Conservation (phyloP, 2,888 invertebrate species). For the Nowickia ferox region DNA sequence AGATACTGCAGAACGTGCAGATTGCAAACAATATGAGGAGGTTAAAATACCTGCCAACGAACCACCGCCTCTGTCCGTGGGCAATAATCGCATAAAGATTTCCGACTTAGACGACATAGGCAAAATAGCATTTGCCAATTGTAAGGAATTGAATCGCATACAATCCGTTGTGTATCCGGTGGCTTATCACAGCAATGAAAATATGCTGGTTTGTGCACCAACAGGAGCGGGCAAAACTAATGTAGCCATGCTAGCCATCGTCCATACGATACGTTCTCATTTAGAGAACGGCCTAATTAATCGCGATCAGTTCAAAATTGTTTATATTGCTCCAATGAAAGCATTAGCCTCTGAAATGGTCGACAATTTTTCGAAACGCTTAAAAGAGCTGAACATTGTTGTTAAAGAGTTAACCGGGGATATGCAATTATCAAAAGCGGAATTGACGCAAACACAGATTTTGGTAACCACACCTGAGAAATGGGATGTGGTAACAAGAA, state of each 20-base stretch:
- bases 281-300: constrained; percentile 91
- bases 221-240: constrained; percentile 99
- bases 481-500: constrained; percentile 99
- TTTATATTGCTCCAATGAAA: constrained; percentile 99
- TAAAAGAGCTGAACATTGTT: constrained; percentile 89
- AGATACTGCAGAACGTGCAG: constrained; percentile 89
- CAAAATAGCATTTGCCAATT: constrained; percentile 93
- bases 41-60: constrained; percentile 91
- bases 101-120: constrained; percentile 88
- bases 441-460: constrained; percentile 98
- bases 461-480: constrained; percentile 99
- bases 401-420: constrained; percentile 98
- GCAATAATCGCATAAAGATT: constrained; percentile 86
- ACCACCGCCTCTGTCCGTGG: constrained; percentile 85
- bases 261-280: constrained; percentile 94
- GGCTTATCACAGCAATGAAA: constrained; percentile 98
- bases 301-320: constrained; percentile 97
- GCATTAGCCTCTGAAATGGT: constrained; percentile 99
- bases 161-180: constrained; percentile 97
- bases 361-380: constrained; percentile 92
- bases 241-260: constrained; percentile 95
- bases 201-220: constrained; percentile 98
- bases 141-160: constrained; percentile 94
- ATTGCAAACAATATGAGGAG: constrained; percentile 91
- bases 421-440: constrained; percentile 97